phyloP scores from a whole-genome alignment of 2,113 vertebrate genomes.

The Daubentonia madagascariensis region DNA sequence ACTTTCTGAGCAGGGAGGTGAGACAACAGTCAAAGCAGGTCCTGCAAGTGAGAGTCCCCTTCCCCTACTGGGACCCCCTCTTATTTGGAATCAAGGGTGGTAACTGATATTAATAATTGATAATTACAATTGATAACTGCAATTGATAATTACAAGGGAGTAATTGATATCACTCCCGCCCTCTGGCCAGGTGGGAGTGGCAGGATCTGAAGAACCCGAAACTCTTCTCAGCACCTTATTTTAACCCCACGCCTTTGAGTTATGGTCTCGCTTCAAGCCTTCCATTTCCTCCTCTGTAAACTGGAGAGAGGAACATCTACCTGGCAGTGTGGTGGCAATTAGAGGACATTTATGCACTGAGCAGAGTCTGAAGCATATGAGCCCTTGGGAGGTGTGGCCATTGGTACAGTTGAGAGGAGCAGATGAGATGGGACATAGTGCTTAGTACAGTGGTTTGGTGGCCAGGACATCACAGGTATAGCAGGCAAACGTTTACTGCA shows the following conservation, averaged over 20 bases:
- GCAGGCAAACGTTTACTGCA: not conserved
- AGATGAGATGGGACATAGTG: accelerated
- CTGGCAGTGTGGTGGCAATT: not conserved
- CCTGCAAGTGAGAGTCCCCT: not conserved
- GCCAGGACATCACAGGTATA: accelerated
- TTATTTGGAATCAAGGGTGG: not conserved
- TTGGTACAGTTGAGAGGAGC: not conserved
- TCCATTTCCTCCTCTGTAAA: not conserved
- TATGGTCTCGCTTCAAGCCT: not conserved
- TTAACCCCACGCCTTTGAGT: not conserved
- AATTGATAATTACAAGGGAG: too few relatives aligned
- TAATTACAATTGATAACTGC: too few relatives aligned
- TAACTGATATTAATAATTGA: too few relatives aligned
- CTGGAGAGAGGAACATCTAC: not conserved
- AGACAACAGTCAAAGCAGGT: not conserved
- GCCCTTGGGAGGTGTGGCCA: not conserved
- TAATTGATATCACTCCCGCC: not conserved
- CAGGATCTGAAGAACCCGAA: not conserved
- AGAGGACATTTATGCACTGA: not conserved
- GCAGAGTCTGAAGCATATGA: not conserved
- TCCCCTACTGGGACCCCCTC: not conserved
- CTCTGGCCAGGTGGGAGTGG: not conserved
- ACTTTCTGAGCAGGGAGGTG: not conserved
- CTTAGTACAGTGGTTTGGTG: accelerated
- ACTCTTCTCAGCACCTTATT: not conserved